Percentiles rank a stretch among this genome's conserved stretches.
phyloP scores from a whole-genome alignment of 2,888 invertebrate genomes.

The Synergus japonicus region DNA sequence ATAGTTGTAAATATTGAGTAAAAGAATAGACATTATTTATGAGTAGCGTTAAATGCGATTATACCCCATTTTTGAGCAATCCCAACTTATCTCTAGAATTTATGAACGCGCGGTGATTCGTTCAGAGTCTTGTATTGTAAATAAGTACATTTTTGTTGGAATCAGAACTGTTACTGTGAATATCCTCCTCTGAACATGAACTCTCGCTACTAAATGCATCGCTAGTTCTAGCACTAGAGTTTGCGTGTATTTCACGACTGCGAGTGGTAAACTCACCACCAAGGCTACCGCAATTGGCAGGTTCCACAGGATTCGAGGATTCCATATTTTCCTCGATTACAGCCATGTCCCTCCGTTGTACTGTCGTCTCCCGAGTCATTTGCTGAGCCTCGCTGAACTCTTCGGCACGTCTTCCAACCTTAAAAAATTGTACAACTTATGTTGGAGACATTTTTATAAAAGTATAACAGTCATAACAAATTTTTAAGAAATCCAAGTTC shows the following conservation, averaged over 20 bases:
- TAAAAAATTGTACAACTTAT: conserved; percentile 8
- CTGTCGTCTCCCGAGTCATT: conserved; percentile 86
- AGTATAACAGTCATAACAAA: not conserved
- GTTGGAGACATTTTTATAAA: not conserved
- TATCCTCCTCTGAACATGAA: conserved; percentile 54
- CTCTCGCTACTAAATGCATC: conserved; percentile 45
- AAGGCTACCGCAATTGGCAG: conserved; percentile 71
- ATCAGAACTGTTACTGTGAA: conserved; percentile 56
- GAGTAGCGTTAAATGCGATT: conserved; percentile 28
- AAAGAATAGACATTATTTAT: conserved; percentile 22
- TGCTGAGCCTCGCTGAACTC: conserved; percentile 90
- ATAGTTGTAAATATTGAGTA: conserved; percentile 22
- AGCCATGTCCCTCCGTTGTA: conserved; percentile 71
- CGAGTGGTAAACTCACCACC: conserved; percentile 72
- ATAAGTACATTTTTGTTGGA: conserved; percentile 64
- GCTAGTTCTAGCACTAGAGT: conserved; percentile 45
- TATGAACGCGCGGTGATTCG: not conserved
- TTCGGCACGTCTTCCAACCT: conserved; percentile 87
- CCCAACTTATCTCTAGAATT: not conserved
- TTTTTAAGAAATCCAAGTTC: too few relatives aligned
- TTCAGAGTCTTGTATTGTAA: conserved; percentile 69
- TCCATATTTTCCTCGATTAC: conserved; percentile 66
- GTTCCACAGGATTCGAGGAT: conserved; percentile 71
- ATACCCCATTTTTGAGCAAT: conserved; percentile 26
- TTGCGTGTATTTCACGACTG: conserved; percentile 44